Base-by-base conservation (phyloP, 2,797 vertebrate species). In the Darevskia mixta region DNA sequence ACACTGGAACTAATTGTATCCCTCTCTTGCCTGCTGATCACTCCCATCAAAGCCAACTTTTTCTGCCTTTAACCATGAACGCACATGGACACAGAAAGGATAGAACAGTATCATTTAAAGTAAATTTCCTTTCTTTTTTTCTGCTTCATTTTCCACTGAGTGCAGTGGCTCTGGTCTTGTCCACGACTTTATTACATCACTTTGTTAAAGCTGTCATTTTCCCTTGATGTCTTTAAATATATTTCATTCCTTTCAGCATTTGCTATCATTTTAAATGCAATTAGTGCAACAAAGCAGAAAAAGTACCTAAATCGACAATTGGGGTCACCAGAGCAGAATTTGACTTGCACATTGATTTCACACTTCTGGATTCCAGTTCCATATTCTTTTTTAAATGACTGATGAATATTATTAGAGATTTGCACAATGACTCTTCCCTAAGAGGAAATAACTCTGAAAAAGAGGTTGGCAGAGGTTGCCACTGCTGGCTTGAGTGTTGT, bases 321-420 rank as follows among this genome's bases (percentile, higher is more conserved):
- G 55, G 71, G 86, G 71, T 87, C 86, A 87, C 79, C 79, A 76
- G 55, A 87, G 71, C 55, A 87, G 79, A 82, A 87, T 79, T 79
- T 87, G 86, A 73, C 78, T 87, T 81, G 86, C 78, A 80, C 69
- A 76, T 82, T 82, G 86, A 82, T 73, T 87, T 81, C 86, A 87
- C 78, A 87, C 66, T 80, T 58, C 67, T 87, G 86, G 45, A 61
- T 73, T 87, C 27, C 55, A 61, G 32, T 67, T 32, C 76, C 78
- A 20, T 32, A 13, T 81, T 55, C 35, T 61, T 86, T 79, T 55
- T 13, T 18, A 58, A 86, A 61, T 3, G 20, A 35, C n/a, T 49
- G 75, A 73, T 72, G 35, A 69, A 72, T 87, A 38, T 87, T 80
- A 29, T 72, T 73, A 78, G 32, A 80, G 23, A 18, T 35, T 29